Evolutionary conservation across 2,797 vertebrate species (phyloP).

Genomic region (Cirrhinus mrigala): DNA sequence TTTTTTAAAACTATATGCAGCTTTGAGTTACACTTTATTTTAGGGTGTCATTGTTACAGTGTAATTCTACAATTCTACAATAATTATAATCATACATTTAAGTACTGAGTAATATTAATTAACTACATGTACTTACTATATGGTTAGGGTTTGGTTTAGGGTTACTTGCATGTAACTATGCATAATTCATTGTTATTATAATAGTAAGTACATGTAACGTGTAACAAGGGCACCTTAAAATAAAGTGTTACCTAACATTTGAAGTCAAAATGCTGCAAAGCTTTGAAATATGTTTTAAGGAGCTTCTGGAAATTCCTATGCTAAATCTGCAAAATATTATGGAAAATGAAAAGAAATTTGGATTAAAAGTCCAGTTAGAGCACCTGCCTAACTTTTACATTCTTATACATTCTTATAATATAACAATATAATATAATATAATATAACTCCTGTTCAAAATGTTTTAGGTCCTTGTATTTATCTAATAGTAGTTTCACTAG

Average conservation of each 20-base stretch:
- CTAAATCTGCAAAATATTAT: background rate
- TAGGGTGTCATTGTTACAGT: too few species aligned
- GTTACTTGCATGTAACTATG: too few species aligned
- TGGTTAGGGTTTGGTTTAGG: too few species aligned
- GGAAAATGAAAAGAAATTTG: background rate
- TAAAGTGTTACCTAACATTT: background rate
- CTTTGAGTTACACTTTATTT: too few species aligned
- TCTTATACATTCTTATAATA: background rate
- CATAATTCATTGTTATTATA: too few species aligned
- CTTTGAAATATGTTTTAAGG: background rate
- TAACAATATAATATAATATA: constrained; percentile 20
- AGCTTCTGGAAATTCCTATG: background rate
- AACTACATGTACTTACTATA: too few species aligned
- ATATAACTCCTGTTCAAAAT: too few species aligned
- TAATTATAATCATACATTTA: too few species aligned
- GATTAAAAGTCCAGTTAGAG: background rate
- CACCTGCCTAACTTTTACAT: background rate
- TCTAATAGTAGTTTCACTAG: background rate
- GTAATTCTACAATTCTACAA: too few species aligned
- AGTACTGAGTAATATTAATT: too few species aligned
- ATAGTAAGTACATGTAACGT: too few species aligned
- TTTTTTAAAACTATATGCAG: background rate
- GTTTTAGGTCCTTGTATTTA: background rate
- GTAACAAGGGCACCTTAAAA: background rate
- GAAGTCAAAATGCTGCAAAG: background rate